Conservation (phyloP, 1,140 invertebrate genomes). For the Ptiloglossa arizonensis region DNA sequence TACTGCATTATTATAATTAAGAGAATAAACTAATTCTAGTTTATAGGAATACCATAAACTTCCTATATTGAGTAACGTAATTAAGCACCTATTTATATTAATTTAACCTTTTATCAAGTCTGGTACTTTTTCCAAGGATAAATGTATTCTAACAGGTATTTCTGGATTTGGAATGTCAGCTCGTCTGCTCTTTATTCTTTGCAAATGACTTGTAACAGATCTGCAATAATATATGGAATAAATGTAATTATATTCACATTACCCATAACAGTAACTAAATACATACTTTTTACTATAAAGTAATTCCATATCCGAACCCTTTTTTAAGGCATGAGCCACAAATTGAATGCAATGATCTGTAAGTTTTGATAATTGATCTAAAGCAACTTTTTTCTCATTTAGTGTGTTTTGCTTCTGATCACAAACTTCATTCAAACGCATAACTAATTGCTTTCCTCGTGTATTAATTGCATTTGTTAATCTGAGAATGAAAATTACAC, state of each 20-base stretch:
- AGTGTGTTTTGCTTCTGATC: conserved; percentile 91
- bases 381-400: conserved; percentile 90
- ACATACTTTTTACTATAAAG: conserved; percentile 91
- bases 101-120: conserved; percentile 88
- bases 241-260: conserved; percentile 27
- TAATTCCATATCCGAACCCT: conserved; percentile 91
- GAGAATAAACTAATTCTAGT: not conserved
- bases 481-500: conserved; percentile 76
- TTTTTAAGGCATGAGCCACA: conserved; percentile 88
- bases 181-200: conserved; percentile 89
- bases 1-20: not conserved
- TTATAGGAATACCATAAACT: conserved; percentile 21
- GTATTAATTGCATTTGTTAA: conserved; percentile 92
- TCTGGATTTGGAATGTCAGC: conserved; percentile 93
- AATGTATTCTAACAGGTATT: conserved; percentile 90
- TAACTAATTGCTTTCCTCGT: conserved; percentile 90
- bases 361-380: conserved; percentile 89
- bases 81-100: conserved; percentile 49
- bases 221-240: conserved; percentile 64
- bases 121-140: conserved; percentile 89
- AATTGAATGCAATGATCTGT: conserved; percentile 94
- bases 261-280: conserved; percentile 2
- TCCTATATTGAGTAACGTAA: conserved; percentile 35
- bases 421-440: conserved; percentile 91
- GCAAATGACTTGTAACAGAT: conserved; percentile 86